Percentiles rank a stretch among this genome's conserved stretches.
Evolutionary conservation across 2,113 vertebrate genomes (phyloP).

Genomic region (Mandrillus leucophaeus): DNA sequence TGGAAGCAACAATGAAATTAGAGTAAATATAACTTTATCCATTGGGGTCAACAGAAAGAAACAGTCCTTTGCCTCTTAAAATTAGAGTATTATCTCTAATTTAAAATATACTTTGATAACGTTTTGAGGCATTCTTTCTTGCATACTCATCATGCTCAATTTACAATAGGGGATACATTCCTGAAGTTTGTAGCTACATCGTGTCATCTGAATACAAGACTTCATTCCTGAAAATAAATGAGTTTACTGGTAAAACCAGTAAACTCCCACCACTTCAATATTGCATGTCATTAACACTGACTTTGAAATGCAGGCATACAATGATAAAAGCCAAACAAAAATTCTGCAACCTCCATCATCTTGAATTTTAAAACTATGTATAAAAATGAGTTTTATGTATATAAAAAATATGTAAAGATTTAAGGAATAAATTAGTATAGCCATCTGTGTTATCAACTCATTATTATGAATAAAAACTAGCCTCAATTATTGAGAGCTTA

Average conservation of each 20-base stretch:
- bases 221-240: background rate
- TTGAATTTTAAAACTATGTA: background rate
- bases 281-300: background rate
- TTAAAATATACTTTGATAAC: slow-evolving; percentile 51
- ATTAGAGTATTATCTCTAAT: slow-evolving; percentile 33
- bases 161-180: slow-evolving; percentile 3
- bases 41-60: slow-evolving; percentile 65
- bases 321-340: background rate
- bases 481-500: background rate
- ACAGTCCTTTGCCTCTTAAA: slow-evolving; percentile 39
- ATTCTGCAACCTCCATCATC: background rate
- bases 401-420: background rate
- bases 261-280: background rate
- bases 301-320: background rate
- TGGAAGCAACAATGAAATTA: slow-evolving; percentile 73
- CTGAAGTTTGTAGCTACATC: slow-evolving; percentile 56
- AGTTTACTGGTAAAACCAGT: background rate
- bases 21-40: slow-evolving; percentile 47
- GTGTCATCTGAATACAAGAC: slow-evolving; percentile 43
- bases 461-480: background rate
- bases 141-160: slow-evolving; percentile 25
- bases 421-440: background rate
- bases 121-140: slow-evolving; percentile 39
- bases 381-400: no score
- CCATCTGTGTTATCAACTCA: background rate